Conservation (phyloP, 1,140 invertebrate genomes). For the Pemphigus obesinymphae region DNA sequence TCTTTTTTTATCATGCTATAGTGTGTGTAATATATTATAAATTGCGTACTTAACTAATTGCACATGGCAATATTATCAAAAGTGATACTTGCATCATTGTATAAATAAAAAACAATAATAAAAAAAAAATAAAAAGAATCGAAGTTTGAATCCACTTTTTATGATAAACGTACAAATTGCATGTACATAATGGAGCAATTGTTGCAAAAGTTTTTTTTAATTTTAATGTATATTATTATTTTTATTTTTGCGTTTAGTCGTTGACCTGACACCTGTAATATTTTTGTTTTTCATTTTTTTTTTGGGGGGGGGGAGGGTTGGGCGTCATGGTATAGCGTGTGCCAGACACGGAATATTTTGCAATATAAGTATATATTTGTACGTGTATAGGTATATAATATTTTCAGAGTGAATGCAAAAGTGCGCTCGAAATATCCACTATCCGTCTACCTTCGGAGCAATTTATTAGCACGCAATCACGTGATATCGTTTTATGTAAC, state of each 20-base stretch:
- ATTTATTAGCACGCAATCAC: slow-evolving; percentile 30
- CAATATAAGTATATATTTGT: background rate
- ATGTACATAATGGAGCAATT: slow-evolving; percentile 6
- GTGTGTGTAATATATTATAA: background rate
- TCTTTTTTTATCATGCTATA: no score
- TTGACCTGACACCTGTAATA: slow-evolving; percentile 31
- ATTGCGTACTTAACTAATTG: background rate
- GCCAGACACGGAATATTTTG: background rate
- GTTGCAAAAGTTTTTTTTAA: slow-evolving; percentile 18
- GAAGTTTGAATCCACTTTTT: background rate
- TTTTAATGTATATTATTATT: background rate
- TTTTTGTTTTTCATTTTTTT: no score
- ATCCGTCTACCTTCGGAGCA: background rate
- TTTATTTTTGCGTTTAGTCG: slow-evolving; percentile 10
- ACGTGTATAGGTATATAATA: background rate
- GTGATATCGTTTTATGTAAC: background rate
- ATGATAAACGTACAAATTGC: slow-evolving; percentile 4
- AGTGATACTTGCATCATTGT: background rate
- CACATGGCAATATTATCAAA: background rate
- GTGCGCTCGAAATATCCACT: background rate
- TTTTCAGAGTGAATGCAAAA: background rate
- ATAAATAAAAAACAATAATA: background rate
- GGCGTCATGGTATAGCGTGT: slow-evolving; percentile 4
- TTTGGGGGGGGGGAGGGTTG: background rate
- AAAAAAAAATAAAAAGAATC: background rate